Evolutionary conservation across 2,888 invertebrate genomes (phyloP), one percentile per base, ranked within the genome.

Genomic region (Phymatocera aterrima): DNA sequence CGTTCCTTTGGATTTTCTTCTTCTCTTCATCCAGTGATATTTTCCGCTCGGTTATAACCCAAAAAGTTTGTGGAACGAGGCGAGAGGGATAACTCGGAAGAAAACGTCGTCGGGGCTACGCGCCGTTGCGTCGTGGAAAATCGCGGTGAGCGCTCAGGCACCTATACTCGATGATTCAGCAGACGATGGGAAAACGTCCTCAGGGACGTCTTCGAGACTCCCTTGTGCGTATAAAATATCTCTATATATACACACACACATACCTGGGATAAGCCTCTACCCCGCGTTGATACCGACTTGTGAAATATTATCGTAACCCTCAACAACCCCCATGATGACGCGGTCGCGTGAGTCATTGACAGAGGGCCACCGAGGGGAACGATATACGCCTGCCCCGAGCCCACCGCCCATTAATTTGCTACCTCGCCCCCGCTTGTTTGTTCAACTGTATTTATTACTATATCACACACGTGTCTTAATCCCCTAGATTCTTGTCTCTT

Each of bases 271-370:
- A 64, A 43, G 43, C 12, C 61, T 64, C 37, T 34, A 18, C 61
- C 61, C 61, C 61, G 37, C 18, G 61, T 3, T 37, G 48, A 72
- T 40, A 72, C 51, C 15, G 34, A 0, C 12, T 57, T 40, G 18
- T 57, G 75, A 75, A 75, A 57, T 60, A 37, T 57, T 57, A 75
- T 60, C 37, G 75, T 12, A 24, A 51, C 57, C 75, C 75, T 60
- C 34, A 40, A 54, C 37, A 75, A 75, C 57, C 75, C 75, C 57
- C 24, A 24, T 51, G 34, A 60, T 75, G 75, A 75, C 75, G 75
- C 24, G 57, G 57, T 57, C 28, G 51, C 12, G 57, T 75, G 75
- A 75, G 54, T 75, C 75, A 75, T 57, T 75, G 57, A 57, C 60
- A 57, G 24, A 24, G 57, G 75, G 72, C 48, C 28, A 34, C 12